Percentiles rank a stretch among this genome's conserved stretches.
Evolutionary conservation across 1,140 invertebrate genomes (phyloP).

Genomic region (Maconellicoccus hirsutus): DNA sequence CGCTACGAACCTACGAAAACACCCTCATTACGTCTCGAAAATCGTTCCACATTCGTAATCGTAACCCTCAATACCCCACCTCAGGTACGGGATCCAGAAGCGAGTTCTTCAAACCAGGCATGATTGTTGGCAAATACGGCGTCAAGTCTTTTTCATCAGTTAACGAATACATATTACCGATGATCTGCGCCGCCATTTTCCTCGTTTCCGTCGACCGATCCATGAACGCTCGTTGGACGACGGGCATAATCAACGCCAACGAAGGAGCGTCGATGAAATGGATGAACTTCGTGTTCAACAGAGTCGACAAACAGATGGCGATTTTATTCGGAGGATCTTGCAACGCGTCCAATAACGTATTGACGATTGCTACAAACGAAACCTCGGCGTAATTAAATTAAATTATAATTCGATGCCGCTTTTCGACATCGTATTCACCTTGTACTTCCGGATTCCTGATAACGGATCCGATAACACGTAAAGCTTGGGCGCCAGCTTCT

Average conservation of each 20-base stretch:
- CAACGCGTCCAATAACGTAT: slow-evolving; percentile 78
- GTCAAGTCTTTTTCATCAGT: slow-evolving; percentile 97
- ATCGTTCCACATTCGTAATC: slow-evolving; percentile 19
- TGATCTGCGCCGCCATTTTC: slow-evolving; percentile 98
- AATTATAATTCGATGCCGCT: neutral
- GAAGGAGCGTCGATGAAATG: slow-evolving; percentile 99
- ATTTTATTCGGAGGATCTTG: slow-evolving; percentile 97
- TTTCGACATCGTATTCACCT: slow-evolving; percentile 40
- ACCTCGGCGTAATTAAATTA: slow-evolving; percentile 31
- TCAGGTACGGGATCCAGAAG: slow-evolving; percentile 96
- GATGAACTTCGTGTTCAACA: slow-evolving; percentile 95
- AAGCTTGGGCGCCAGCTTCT: slow-evolving; percentile 84
- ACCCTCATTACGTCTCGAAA: neutral
- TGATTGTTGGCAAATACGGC: slow-evolving; percentile 92
- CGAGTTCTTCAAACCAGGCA: slow-evolving; percentile 92
- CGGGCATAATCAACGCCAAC: slow-evolving; percentile 96
- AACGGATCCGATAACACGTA: slow-evolving; percentile 93
- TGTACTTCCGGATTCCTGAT: slow-evolving; percentile 98
- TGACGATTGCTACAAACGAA: slow-evolving; percentile 88
- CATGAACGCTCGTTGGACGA: slow-evolving; percentile 92
- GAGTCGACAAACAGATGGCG: slow-evolving; percentile 74
- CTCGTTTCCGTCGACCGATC: slow-evolving; percentile 93
- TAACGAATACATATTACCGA: slow-evolving; percentile 98
- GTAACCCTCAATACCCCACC: slow-evolving; percentile 38
- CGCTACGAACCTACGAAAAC: slow-evolving; percentile 45